Percentiles rank a stretch among this genome's conserved stretches.
Evolutionary conservation across 2,888 invertebrate genomes (phyloP).

Genomic region (Lordiphosa andalusiaca): DNA sequence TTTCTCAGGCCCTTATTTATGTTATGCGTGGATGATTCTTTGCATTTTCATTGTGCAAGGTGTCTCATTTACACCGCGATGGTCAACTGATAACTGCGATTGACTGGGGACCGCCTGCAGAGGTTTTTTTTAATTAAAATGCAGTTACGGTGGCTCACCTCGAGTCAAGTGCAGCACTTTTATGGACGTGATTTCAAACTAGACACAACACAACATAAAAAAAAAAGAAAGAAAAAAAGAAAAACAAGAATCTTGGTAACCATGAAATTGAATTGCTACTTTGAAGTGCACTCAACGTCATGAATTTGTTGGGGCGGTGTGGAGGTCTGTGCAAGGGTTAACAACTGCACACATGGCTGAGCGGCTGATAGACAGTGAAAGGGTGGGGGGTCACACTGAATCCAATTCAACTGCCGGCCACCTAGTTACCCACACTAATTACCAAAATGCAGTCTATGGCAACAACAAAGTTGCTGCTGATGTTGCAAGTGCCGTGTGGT

Average conservation of each 20-base stretch:
- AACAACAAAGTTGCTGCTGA: constrained; percentile 30
- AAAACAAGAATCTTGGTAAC: constrained; percentile 51
- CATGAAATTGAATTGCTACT: constrained; percentile 77
- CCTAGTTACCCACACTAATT: constrained; percentile 70
- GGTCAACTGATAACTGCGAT: constrained; percentile 38
- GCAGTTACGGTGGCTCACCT: constrained; percentile 31
- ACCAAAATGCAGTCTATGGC: constrained; percentile 57
- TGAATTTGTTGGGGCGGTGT: constrained; percentile 10
- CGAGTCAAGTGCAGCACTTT: constrained; percentile 64
- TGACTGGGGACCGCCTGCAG: constrained; percentile 7
- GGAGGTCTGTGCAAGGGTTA: constrained; percentile 40
- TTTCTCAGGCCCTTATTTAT: constrained; percentile 34
- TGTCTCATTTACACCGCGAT: constrained; percentile 55
- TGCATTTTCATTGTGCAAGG: constrained; percentile 40
- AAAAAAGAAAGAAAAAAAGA: constrained; percentile 15
- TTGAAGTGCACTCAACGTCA: constrained; percentile 75
- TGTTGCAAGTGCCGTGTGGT: constrained; percentile 9
- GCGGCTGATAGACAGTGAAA: constrained; percentile 55
- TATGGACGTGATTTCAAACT: constrained; percentile 59
- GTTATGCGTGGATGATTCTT: constrained; percentile 42
- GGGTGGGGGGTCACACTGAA: constrained; percentile 13
- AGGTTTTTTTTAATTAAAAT: constrained; percentile 37
- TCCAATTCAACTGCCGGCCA: constrained; percentile 45
- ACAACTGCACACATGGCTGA: constrained; percentile 69
- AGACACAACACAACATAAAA: too few relatives aligned